Conservation (phyloP, 2,888 invertebrate genomes). For the Kryphioiulus occultus region DNA sequence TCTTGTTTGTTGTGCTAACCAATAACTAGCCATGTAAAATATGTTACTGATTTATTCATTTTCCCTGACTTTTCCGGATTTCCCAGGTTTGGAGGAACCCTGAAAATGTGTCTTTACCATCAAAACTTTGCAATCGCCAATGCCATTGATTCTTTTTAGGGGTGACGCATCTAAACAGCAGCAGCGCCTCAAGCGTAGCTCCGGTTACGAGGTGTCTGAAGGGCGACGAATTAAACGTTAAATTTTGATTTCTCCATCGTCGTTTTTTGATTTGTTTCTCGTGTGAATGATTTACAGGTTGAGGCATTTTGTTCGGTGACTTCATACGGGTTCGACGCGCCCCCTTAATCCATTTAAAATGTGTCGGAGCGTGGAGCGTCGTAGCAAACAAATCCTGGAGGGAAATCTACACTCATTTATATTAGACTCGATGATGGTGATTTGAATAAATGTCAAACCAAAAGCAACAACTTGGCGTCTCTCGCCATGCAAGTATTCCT, state of each 20-base stretch:
- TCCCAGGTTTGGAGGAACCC: too few relatives aligned
- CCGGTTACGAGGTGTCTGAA: too few relatives aligned
- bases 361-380: conserved; percentile 14
- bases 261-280: conserved; percentile 3
- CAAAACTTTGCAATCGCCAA: too few relatives aligned
- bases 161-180: too few relatives aligned
- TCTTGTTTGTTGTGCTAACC: too few relatives aligned
- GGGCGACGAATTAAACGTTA: neutral
- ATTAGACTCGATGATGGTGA: conserved; percentile 31
- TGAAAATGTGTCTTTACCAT: too few relatives aligned
- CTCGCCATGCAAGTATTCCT: neutral
- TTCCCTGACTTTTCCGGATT: too few relatives aligned
- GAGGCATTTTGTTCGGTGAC: neutral
- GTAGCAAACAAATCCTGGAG: neutral
- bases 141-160: too few relatives aligned
- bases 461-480: conserved; percentile 4
- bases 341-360: conserved; percentile 33
- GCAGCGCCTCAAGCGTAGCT: too few relatives aligned
- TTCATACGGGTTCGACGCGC: neutral
- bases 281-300: neutral
- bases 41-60: too few relatives aligned
- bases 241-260: neutral
- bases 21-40: too few relatives aligned
- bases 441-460: conserved; percentile 18
- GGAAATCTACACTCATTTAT: conserved; percentile 29